Evolutionary conservation across 2,888 invertebrate species (phyloP).

Genomic region (Tiliacea aurago): DNA sequence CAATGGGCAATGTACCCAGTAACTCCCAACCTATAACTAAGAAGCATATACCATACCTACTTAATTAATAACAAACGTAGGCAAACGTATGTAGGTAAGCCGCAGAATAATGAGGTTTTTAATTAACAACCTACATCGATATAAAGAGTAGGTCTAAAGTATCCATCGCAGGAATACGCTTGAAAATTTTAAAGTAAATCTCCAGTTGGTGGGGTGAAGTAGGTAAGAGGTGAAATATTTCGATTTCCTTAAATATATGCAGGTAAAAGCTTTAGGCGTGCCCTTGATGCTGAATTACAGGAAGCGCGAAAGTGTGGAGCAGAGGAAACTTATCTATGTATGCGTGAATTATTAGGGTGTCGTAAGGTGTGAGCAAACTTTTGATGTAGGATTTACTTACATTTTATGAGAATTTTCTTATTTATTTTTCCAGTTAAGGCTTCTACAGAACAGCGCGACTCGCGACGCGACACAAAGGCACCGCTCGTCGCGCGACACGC

Average conservation of each 20-base stretch:
- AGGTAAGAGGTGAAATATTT: constrained; percentile 76
- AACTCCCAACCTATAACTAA: constrained; percentile 21
- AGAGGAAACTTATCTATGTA: constrained; percentile 29
- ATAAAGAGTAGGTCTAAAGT: constrained; percentile 51
- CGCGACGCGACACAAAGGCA: too few species aligned
- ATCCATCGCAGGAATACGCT: constrained; percentile 49
- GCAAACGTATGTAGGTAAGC: constrained; percentile 57
- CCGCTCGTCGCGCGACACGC: too few species aligned
- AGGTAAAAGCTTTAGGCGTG: constrained; percentile 60
- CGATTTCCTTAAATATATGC: constrained; percentile 73
- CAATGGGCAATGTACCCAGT: constrained; percentile 40
- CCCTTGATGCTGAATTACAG: constrained; percentile 60
- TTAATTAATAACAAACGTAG: constrained; percentile 62
- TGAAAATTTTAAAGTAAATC: constrained; percentile 68
- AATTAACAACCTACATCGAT: constrained; percentile 61
- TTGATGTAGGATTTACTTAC: constrained; percentile 15
- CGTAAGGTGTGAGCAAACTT: constrained; percentile 22
- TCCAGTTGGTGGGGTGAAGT: constrained; percentile 48
- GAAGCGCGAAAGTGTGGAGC: constrained; percentile 59
- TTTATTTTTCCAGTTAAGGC: constrained; percentile 13
- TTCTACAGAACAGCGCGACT: too few species aligned
- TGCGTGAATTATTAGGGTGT: constrained; percentile 50
- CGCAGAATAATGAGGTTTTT: constrained; percentile 62
- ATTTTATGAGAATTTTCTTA: constrained; percentile 22
- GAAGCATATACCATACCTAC: constrained; percentile 50